Evolutionary conservation across 2,113 vertebrate species (phyloP).

Genomic region (Cheirogaleus medius): DNA sequence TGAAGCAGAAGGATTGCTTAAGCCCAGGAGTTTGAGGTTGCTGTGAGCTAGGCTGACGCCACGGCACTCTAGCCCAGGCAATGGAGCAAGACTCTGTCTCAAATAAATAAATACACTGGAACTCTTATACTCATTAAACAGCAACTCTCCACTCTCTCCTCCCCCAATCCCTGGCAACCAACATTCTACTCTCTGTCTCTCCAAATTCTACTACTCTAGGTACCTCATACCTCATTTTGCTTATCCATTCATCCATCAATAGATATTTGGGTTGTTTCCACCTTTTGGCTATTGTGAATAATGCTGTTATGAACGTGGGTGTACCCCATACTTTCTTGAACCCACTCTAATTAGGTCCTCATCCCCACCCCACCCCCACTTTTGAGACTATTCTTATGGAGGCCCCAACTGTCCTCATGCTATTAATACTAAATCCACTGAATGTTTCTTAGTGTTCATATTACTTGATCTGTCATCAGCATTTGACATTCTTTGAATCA

Average conservation of each 20-base stretch:
- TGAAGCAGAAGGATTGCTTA: too few relatives aligned
- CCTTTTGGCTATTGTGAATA: background rate
- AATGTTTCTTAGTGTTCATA: background rate
- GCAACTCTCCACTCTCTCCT: background rate
- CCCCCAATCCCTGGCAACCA: background rate
- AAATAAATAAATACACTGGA: background rate
- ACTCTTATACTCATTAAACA: background rate
- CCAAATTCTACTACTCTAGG: background rate
- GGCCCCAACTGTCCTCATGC: background rate
- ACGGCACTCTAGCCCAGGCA: too few relatives aligned
- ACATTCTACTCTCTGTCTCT: background rate
- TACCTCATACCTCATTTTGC: background rate
- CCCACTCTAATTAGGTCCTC: too few relatives aligned
- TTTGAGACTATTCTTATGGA: background rate
- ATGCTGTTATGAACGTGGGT: background rate
- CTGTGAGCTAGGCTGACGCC: too few relatives aligned
- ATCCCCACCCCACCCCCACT: background rate
- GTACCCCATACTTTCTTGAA: background rate
- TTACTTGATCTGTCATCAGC: background rate
- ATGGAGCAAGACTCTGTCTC: too few relatives aligned
- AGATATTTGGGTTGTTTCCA: background rate
- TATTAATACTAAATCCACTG: background rate
- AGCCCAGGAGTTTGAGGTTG: too few relatives aligned
- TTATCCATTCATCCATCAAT: background rate
- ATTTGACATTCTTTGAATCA: background rate